Evolutionary conservation across 2,113 vertebrate genomes (phyloP), one percentile per base, ranked within the genome.

Genomic region (Triplophysa siluroides): DNA sequence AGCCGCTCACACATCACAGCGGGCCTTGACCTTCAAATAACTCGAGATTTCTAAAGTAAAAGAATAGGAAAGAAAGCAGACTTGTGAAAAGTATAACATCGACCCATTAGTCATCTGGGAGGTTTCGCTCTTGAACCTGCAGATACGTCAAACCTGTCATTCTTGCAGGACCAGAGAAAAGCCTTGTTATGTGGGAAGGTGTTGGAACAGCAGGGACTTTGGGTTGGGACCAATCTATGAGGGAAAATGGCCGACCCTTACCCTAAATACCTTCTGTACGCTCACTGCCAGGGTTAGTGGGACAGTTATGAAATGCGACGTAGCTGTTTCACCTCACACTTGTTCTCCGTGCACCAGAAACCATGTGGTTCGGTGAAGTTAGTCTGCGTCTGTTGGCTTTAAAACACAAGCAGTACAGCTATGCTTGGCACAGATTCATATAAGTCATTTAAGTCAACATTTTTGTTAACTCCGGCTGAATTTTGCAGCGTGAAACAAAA

Each of bases 81-180:
- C 81, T 58, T 81, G 75, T 74, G 79, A 83, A 80, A 86, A 78
- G 81, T 81, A 78, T 78, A 83, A 76, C 81, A 68, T 79, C 78
- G 84, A 79, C 79, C 65, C 29, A 62, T 65, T 54, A 80, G 80
- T 83, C 86, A 86, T 78, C 82, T 79, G 83, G 87, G 87, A 87
- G 80, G 67, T 82, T 82, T 83, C 81, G 75, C 73, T 84, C 80
- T 84, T 84, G 85, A 85, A 82, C 82, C n/a, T 67, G 81, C 85
- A 88, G 69, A 86, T 82, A 83, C 74, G 86, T 88, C 87, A 88
- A 84, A 83, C 74, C 77, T 86, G 85, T 86, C 87, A 86, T 81
- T 87, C 85, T 86, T 79, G 81, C 77, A 81, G 65, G 78, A 80
- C 68, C 72, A 71, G 71, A 84, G 81, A 79, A 85, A 84, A 67